Conservation (phyloP, 2,113 vertebrate species). For the Petrocephalus microphthalmus region DNA sequence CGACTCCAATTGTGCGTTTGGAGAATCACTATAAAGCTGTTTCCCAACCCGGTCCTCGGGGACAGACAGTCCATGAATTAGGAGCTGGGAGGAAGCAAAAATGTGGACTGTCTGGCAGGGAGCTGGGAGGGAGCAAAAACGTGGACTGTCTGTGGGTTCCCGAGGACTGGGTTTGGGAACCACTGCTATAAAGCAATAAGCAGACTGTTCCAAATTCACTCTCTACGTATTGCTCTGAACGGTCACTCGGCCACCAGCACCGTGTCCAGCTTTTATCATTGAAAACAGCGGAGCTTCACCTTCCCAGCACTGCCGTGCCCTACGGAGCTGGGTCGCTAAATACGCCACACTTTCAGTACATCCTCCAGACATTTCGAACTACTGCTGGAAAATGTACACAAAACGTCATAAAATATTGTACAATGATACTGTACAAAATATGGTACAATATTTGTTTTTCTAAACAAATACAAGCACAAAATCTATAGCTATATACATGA, state of each 20-base stretch:
- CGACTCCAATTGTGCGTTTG: neutral
- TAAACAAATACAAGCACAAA: constrained; percentile 12
- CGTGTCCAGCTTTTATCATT: neutral
- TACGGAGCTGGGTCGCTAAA: neutral
- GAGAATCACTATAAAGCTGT: neutral
- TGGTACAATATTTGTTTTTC: neutral
- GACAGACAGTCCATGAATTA: neutral
- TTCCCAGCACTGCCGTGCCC: no score
- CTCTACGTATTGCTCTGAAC: neutral
- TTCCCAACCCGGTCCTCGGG: neutral
- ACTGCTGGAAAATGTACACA: constrained; percentile 3
- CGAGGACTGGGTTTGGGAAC: neutral
- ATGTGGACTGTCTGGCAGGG: no score
- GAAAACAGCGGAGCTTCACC: neutral
- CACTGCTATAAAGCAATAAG: neutral
- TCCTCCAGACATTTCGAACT: neutral
- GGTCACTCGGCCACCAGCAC: neutral
- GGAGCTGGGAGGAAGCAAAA: neutral
- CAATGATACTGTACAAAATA: neutral
- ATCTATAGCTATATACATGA: constrained; percentile 8
- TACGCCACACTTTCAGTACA: neutral
- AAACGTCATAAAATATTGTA: constrained; percentile 8
- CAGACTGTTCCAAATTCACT: neutral
- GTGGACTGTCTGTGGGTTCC: neutral
- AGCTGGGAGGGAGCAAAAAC: neutral